Evolutionary conservation across 2,113 vertebrate species (phyloP), one percentile per base, ranked within the genome.

Genomic region (Peromyscus californicus): DNA sequence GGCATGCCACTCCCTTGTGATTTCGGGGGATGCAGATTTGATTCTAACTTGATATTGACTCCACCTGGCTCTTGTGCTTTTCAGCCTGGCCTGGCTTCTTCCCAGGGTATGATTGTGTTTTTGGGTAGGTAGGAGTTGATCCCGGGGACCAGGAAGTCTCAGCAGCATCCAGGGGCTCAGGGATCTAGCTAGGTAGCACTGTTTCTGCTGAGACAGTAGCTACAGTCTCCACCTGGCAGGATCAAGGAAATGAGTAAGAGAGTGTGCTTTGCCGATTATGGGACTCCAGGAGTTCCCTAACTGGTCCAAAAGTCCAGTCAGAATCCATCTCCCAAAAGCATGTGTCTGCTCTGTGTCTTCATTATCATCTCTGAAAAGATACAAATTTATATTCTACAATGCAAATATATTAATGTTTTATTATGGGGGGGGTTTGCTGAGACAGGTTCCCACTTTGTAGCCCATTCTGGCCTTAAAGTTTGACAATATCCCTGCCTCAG

Each of bases 341-440:
- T 67, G 33, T 67, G 9, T 84, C 59, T 92, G 61, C 45, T 59
- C 94, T 95, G 51, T 72, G 69, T 92, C 83, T 97, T 90, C 67
- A 89, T 26, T 89, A 69, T 70, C 61, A 79, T 89, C 42, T 93
- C 76, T 96, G 80, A 94, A 48, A 74, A 93, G 33, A 94, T 89
- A 93, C 1, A 51, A 69, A 24, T 70, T 24, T 87, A 51, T n/a
- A 87, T 70, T 69, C 8, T 80, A 54, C 7, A 54, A 87, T 69
- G 63, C 63, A 87, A 63, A 84, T 39, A 63, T 16, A 84, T 84
- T 63, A 84, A 63, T 84, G 82, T 17, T 61, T 86, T 86, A 86
- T 48, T 67, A 31, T 86, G 59, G 61, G 61, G 59, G 26, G 5
- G 39, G n/a, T n/a, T 10, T 89, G 51, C 26, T 75, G 87, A 74